These are phyloP conservation scores for Narcine bancroftii DNA, from an alignment of 2,113 vertebrate species.

Conservation along the genomic window DNA sequence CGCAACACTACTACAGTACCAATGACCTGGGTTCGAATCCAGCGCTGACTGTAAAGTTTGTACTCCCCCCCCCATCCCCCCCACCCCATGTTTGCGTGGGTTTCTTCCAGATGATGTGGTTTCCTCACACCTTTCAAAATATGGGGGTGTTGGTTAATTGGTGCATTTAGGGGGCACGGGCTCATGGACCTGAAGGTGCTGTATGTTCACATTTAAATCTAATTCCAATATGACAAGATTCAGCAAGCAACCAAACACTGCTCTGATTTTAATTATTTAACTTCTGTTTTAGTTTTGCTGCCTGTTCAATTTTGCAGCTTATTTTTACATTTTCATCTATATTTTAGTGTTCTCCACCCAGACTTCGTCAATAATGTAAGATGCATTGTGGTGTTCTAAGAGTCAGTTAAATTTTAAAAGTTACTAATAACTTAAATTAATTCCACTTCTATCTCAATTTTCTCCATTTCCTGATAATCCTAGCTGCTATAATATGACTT, in stretches of 20 bases:
- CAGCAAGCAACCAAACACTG: background rate
- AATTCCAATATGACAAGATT: background rate
- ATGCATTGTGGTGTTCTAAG: background rate
- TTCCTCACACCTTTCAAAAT: no score
- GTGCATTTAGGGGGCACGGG: no score
- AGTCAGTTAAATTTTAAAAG: background rate
- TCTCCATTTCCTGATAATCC: background rate
- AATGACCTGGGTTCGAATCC: no score
- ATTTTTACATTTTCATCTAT: background rate
- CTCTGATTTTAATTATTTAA: constrained; percentile 19
- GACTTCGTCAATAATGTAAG: background rate
- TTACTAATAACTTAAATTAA: background rate
- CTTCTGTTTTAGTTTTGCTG: background rate
- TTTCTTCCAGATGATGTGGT: no score
- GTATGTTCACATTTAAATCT: no score
- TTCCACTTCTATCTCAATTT: background rate
- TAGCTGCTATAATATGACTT: background rate
- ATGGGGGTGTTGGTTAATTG: no score
- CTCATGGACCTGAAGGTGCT: no score
- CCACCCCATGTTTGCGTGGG: no score
- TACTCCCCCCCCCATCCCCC: no score
- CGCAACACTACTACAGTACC: no score
- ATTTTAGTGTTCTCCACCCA: background rate
- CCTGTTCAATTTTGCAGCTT: background rate
- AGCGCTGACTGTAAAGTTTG: no score